Conservation (phyloP, 2,797 vertebrate genomes). For the Uromys caudimaculatus region DNA sequence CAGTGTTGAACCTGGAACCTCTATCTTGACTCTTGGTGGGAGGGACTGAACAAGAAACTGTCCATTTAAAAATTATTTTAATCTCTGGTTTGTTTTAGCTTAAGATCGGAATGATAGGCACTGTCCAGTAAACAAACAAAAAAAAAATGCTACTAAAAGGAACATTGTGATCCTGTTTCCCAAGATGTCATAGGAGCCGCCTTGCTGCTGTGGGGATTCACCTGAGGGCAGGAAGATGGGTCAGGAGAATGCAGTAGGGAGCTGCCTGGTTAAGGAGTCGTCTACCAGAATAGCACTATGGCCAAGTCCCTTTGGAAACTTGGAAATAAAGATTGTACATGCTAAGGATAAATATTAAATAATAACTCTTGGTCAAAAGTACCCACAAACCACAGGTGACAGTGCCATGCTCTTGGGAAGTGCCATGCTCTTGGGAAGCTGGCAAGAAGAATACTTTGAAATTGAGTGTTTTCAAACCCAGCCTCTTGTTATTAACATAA, state of each 20-base stretch:
- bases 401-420: conserved; percentile 15
- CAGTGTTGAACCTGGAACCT: background rate
- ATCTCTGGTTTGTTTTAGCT: conserved; percentile 70
- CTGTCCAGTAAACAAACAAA: conserved; percentile 51
- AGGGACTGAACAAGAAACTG: conserved; percentile 50
- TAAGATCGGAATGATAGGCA: conserved; percentile 63
- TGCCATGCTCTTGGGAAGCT: conserved; percentile 27
- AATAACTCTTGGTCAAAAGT: conserved; percentile 45
- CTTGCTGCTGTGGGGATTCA: background rate
- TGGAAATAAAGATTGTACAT: background rate
- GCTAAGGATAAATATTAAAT: conserved; percentile 60
- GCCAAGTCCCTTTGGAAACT: conserved; percentile 50
- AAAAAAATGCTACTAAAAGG: conserved; percentile 46
- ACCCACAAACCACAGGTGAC: conserved; percentile 63
- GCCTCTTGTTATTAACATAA: conserved; percentile 73
- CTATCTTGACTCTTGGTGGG: background rate
- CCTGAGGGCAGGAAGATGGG: background rate
- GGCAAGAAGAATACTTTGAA: conserved; percentile 64
- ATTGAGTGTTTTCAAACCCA: conserved; percentile 51
- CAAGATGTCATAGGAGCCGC: background rate
- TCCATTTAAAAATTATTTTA: conserved; percentile 68
- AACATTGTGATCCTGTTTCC: conserved; percentile 35
- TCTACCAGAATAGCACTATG: conserved; percentile 15
- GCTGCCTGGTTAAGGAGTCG: conserved; percentile 8
- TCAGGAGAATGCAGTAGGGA: background rate